These are phyloP conservation scores for Petrosia ficiformis DNA, from an alignment of 37 sponge, comb jelly and placozoan genomes.

Conservation along the genomic window DNA sequence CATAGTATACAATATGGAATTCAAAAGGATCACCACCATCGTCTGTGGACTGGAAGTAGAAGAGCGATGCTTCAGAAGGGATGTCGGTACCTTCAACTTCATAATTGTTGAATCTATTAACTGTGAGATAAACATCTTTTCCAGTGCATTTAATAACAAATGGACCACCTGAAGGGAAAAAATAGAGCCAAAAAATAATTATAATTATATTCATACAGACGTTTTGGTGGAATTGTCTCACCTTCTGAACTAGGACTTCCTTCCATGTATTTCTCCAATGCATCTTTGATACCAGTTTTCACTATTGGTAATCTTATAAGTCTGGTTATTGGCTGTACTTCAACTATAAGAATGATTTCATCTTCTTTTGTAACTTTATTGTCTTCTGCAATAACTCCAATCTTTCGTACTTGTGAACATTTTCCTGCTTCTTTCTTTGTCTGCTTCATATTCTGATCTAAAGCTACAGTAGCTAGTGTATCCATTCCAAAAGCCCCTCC, in stretches of 20 bases:
- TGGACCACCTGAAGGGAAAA: slow-evolving; percentile 24
- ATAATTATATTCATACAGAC: no score
- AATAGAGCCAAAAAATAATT: no score
- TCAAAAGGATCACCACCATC: neutral
- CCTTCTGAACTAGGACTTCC: neutral
- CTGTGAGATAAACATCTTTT: slow-evolving; percentile 17
- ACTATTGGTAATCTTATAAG: slow-evolving; percentile 3
- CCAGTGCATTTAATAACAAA: slow-evolving; percentile 6
- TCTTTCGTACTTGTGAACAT: neutral
- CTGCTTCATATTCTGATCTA: neutral
- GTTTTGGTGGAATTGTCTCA: no score
- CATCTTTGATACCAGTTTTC: neutral
- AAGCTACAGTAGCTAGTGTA: neutral
- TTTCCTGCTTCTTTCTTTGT: neutral
- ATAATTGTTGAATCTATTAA: slow-evolving; percentile 7
- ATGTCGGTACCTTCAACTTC: neutral
- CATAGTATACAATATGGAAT: slow-evolving; percentile 30
- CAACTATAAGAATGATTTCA: slow-evolving; percentile 18
- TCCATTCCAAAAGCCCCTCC: slow-evolving; percentile 40
- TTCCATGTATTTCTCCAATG: slow-evolving; percentile 11
- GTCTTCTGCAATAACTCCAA: slow-evolving; percentile 19
- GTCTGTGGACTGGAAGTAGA: slow-evolving; percentile 21
- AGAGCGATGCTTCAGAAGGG: slow-evolving; percentile 1
- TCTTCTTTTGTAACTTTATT: slow-evolving; percentile 8
- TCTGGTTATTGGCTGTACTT: slow-evolving; percentile 11